Conservation (phyloP, 2,797 vertebrate genomes). For the Anguilla obscura region DNA sequence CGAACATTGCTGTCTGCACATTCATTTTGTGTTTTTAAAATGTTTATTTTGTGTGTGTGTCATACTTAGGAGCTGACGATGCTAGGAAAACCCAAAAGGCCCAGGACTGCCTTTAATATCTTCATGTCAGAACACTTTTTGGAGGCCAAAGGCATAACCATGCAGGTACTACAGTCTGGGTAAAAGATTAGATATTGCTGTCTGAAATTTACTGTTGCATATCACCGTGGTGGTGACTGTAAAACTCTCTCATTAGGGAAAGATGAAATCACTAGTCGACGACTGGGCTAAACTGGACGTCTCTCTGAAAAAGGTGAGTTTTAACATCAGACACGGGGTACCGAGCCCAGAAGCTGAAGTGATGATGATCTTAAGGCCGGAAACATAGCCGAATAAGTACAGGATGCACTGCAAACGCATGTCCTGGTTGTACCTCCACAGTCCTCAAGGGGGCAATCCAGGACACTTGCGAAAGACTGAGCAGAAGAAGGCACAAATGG, state of each 20-base stretch:
- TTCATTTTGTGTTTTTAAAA: not conserved
- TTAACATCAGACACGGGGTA: not conserved
- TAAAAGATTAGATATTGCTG: not conserved
- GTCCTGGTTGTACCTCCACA: no score
- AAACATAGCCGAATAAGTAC: no score
- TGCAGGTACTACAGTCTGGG: constrained; percentile 59
- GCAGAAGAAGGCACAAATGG: no score
- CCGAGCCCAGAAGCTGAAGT: not conserved
- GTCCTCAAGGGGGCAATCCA: no score
- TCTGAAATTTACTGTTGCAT: not conserved
- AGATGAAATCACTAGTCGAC: constrained; percentile 72
- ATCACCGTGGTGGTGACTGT: not conserved
- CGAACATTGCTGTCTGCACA: not conserved
- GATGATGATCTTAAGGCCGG: no score
- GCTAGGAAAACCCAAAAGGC: constrained; percentile 87
- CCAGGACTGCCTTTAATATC: constrained; percentile 80
- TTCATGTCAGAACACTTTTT: constrained; percentile 84
- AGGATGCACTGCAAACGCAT: no score
- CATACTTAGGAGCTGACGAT: constrained; percentile 74
- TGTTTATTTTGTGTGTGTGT: not conserved
- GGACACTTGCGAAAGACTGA: no score
- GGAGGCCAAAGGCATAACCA: constrained; percentile 65
- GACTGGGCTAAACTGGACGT: constrained; percentile 72
- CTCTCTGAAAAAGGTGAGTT: constrained; percentile 80
- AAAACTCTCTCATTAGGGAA: constrained; percentile 65